Base-by-base conservation (phyloP, 2,797 vertebrate genomes). In the Aratinga solstitialis region DNA sequence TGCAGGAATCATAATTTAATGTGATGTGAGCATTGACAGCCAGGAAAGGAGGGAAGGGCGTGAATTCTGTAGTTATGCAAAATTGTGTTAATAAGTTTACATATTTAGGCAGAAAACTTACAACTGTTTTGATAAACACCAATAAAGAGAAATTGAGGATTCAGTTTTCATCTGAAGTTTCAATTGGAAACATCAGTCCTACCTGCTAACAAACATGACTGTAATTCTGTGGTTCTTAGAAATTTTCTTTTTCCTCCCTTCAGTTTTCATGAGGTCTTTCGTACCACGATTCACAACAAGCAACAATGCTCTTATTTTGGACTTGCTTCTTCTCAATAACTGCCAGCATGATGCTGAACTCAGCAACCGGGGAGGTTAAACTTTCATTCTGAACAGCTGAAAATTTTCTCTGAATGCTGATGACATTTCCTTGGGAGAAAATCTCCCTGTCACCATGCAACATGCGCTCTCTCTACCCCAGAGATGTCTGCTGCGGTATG, bases 351-450 rank as follows among this genome's bases (percentile, higher is more conserved):
- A 82, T 36, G 62, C 53, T 86, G 59, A 92, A 80, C 91, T 83
- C 53, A 89, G 73, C 56, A 67, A 85, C 56, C 3, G 21, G 30
- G 67, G 73, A 95, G 94, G 92, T 88, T 86, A 75, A 87, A 50
- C 93, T 95, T 96, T 89, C 92, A 62, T 96, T 93, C 36, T 72
- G 68, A 97, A 94, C 50, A 92, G 51, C 74, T 86, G 80, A 93
- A 90, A 45, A 27, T 58, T 71, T 94, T 89, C 89, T 95, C 83
- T 94, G 85, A 97, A 91, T 85, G 74, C 17, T 59, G 67, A n/a
- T 93, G 92, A 82, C 75, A 69, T 91, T 95, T 96, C 67, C 29
- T 38, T 30, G 21, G 24, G 71, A 87, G 81, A 68, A 84, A 79
- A 58, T 65, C 75, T 74, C 91, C 45, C 54, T 54, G 16, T 38